Evolutionary conservation across 2,797 vertebrate genomes (phyloP), one percentile per base, ranked within the genome.

Genomic region (Pangasius krempfi): DNA sequence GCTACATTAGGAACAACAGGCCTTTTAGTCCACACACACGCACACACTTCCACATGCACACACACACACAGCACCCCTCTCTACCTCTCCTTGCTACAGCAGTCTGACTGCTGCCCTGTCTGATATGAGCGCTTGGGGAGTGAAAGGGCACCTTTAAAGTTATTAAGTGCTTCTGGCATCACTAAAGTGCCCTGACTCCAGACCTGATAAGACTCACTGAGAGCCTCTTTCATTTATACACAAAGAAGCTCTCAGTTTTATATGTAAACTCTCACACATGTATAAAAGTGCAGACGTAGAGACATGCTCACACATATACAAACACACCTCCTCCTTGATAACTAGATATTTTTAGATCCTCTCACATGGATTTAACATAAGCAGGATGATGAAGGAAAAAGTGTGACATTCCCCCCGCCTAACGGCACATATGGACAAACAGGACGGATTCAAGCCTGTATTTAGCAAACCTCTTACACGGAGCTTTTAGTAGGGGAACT

Each of bases 1-100:
- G 90, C 72, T 86, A 85, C 81, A 85, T 79, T 78, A 56, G 81
- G 84, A 89, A 86, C 86, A 86, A 88, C 56, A 88, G 87, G 86
- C 58, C 54, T 70, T 89, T 90, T 87, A 88, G 87, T 84, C 66
- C 79, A 80, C 72, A 68, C 85, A 89, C 88, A 33, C 27, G n/a
- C 72, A 75, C 44, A 73, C 20, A 25, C 44, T 44, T 44, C 44
- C 44, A 44, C 5, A 44, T 7, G 44, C 22, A 13, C 4, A 20
- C 18, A 72, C 18, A 72, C 6, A 44, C 37, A 47, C 3, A 33
- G 22, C 7, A 44, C 10, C 25, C 40, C 22, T 70, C 10, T 73
- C 60, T 58, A 40, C 33, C 54, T 58, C 79, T 81, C 10, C 30
- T 81, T 60, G 30, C 30, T 37, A 60, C 62, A 79, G 52, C 80